Percentiles rank a stretch among this genome's conserved stretches.
phyloP scores from a whole-genome alignment of 2,888 invertebrate genomes.

The Chironomus riparius region DNA sequence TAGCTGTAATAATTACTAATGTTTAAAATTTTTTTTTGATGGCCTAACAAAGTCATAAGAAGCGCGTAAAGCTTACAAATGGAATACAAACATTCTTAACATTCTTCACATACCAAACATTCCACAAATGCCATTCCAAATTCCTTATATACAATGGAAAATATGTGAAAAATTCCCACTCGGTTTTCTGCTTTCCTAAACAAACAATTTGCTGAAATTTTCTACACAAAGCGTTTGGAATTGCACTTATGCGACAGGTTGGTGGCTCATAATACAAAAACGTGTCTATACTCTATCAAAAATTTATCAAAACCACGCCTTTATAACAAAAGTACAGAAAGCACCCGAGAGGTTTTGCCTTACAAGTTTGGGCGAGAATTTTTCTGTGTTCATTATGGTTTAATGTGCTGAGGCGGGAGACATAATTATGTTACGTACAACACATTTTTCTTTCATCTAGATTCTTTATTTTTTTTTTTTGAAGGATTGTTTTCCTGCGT shows the following conservation, averaged over 20 bases:
- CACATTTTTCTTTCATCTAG: too few species aligned
- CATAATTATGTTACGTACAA: too few species aligned
- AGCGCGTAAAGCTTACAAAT: background rate
- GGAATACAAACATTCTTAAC: background rate
- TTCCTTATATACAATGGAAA: conserved; percentile 22
- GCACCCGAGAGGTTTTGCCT: too few species aligned
- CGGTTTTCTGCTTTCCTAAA: conserved; percentile 24
- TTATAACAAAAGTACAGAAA: background rate
- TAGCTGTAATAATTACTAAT: background rate
- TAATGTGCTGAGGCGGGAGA: too few species aligned
- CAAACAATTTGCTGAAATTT: conserved; percentile 26
- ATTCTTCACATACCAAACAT: conserved; percentile 5
- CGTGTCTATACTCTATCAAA: conserved; percentile 8
- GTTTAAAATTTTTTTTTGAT: background rate
- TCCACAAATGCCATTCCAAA: conserved; percentile 15
- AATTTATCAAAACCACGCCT: conserved; percentile 26
- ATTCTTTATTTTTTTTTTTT: too few species aligned
- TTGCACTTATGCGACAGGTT: conserved; percentile 13
- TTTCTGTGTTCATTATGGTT: too few species aligned
- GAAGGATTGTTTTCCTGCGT: too few species aligned
- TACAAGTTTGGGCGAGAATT: too few species aligned
- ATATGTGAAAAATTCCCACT: conserved; percentile 26
- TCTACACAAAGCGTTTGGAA: conserved; percentile 25
- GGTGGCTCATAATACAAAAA: background rate
- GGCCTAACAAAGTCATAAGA: background rate